Evolutionary conservation across 2,888 invertebrate species (phyloP).

Genomic region (Trimorus sp.): DNA sequence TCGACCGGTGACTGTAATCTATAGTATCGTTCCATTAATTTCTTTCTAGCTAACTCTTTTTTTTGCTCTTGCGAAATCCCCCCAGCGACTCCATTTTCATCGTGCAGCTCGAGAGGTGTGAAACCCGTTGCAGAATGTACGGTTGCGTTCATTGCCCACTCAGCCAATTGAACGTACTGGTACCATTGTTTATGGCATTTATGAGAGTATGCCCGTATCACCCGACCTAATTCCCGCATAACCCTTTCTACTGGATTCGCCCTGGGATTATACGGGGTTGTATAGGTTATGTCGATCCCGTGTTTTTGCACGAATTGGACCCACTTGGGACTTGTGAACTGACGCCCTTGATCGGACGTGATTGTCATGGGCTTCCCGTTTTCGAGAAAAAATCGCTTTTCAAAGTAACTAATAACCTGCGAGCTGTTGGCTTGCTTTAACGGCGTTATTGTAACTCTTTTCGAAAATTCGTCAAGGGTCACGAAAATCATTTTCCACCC

Average conservation of each 20-base stretch:
- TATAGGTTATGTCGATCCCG: neutral
- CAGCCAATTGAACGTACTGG: neutral
- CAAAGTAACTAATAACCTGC: too few species aligned
- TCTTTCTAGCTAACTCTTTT: too few species aligned
- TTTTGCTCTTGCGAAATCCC: too few species aligned
- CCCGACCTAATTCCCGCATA: neutral
- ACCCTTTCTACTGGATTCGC: too few species aligned
- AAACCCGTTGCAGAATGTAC: too few species aligned
- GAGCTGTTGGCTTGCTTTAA: too few species aligned
- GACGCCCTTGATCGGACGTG: slow-evolving; percentile 3
- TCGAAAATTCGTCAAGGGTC: slow-evolving; percentile 5
- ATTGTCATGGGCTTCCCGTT: neutral
- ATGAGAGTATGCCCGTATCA: neutral
- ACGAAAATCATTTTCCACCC: slow-evolving; percentile 11
- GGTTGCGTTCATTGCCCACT: neutral
- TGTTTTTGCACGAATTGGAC: neutral
- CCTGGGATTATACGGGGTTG: slow-evolving; percentile 1
- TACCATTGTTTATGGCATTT: neutral
- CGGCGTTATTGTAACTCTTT: neutral
- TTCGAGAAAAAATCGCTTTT: neutral
- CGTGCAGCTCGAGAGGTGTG: too few species aligned
- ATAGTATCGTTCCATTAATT: too few species aligned
- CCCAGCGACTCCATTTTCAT: too few species aligned
- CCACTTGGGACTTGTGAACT: neutral
- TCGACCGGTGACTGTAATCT: too few species aligned